phyloP scores from a whole-genome alignment of 2,797 vertebrate species.

The Protonibea diacanthus region DNA sequence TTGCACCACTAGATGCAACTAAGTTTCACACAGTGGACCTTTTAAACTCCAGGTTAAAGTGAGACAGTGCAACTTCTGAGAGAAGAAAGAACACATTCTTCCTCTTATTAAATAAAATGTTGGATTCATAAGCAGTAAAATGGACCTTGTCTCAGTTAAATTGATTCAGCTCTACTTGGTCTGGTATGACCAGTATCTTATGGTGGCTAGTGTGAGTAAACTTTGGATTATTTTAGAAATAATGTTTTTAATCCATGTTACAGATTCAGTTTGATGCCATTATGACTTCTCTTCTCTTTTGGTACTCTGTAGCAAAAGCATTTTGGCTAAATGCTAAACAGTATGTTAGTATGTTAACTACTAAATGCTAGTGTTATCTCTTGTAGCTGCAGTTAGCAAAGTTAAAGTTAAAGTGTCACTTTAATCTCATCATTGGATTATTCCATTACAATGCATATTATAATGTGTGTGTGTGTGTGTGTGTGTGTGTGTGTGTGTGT shows the following conservation, averaged over 20 bases:
- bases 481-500: too few species aligned
- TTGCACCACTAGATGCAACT: too few species aligned
- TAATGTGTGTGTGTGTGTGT: too few species aligned
- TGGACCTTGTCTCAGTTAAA: background rate
- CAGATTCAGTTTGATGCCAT: background rate
- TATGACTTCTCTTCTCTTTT: background rate
- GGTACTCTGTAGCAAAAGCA: too few species aligned
- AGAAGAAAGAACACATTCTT: background rate
- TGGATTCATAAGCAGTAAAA: background rate
- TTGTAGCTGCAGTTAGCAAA: background rate
- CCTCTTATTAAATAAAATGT: background rate
- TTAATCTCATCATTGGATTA: background rate
- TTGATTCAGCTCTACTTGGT: background rate
- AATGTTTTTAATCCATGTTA: background rate
- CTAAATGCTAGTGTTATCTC: background rate
- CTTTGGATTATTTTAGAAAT: too few species aligned
- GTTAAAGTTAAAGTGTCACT: background rate
- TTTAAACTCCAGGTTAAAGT: background rate
- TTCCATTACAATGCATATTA: background rate
- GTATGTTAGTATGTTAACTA: background rate
- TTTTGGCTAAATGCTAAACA: background rate
- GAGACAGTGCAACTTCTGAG: background rate
- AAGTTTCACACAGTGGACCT: too few species aligned
- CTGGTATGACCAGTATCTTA: background rate
- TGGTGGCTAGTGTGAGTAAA: background rate